phyloP scores from a whole-genome alignment of 2,113 vertebrate genomes.

The Camelus dromedarius region DNA sequence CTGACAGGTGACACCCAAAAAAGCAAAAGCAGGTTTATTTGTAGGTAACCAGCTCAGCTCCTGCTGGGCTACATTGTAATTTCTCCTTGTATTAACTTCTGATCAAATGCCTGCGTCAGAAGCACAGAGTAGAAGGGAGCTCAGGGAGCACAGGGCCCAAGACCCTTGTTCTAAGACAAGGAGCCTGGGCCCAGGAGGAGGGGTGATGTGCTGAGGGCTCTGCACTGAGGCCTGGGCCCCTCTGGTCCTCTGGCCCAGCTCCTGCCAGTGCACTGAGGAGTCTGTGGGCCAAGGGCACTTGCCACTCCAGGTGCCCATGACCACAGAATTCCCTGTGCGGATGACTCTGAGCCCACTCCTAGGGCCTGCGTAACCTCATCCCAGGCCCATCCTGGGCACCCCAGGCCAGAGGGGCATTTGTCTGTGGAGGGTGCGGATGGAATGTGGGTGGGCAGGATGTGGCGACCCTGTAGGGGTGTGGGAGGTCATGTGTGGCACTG shows the following conservation, averaged over 20 bases:
- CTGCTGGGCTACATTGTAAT: conserved; percentile 74
- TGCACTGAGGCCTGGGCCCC: neutral
- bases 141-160: neutral
- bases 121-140: neutral
- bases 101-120: conserved; percentile 64
- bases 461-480: neutral
- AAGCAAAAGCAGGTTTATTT: conserved; percentile 77
- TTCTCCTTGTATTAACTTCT: conserved; percentile 75
- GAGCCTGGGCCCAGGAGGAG: neutral
- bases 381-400: no score
- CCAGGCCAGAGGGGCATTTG: neutral
- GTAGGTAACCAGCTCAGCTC: conserved; percentile 73
- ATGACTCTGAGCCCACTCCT: neutral
- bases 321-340: neutral
- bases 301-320: neutral
- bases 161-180: neutral
- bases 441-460: no score
- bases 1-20: conserved; percentile 76
- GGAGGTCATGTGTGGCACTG: neutral
- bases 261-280: neutral
- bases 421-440: neutral
- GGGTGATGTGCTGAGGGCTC: neutral
- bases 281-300: neutral
- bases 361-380: neutral
- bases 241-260: neutral